A percentile compares a stretch with the other conserved stretches of the same genome.
phyloP scores from a whole-genome alignment of 2,797 vertebrate species.

The Intellagama lesueurii region DNA sequence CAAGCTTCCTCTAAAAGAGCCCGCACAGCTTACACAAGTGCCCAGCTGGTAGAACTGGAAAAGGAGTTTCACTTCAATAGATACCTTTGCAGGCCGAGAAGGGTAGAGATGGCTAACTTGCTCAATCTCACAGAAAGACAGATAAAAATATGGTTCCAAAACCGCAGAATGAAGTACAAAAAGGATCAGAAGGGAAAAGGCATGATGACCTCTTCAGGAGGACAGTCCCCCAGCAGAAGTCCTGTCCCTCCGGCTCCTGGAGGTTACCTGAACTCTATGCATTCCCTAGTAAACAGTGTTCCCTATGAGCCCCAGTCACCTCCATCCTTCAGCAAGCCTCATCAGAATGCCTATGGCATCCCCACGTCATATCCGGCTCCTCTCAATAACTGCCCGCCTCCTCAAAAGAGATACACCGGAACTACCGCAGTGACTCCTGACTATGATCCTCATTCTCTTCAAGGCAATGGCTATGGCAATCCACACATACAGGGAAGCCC shows the following conservation, averaged over 20 bases:
- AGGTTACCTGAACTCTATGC: constrained; percentile 96
- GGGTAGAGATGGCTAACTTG: constrained; percentile 98
- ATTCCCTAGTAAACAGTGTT: constrained; percentile 96
- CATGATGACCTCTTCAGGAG: constrained; percentile 96
- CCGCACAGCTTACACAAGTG: constrained; percentile 97
- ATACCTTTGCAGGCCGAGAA: constrained; percentile 95
- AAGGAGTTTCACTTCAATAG: constrained; percentile 99
- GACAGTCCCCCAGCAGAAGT: constrained; percentile 94
- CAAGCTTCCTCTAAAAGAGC: constrained; percentile 95
- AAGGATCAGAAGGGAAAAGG: constrained; percentile 98
- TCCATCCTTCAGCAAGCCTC: constrained; percentile 92
- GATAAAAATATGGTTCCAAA: constrained; percentile 99
- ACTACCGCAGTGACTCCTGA: constrained; percentile 92
- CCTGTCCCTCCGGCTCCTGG: constrained; percentile 85
- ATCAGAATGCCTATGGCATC: constrained; percentile 91
- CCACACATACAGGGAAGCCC: constrained; percentile 96
- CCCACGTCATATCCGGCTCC: constrained; percentile 90
- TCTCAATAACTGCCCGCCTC: constrained; percentile 90
- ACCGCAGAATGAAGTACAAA: constrained; percentile 99
- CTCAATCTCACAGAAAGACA: constrained; percentile 98
- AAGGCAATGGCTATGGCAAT: constrained; percentile 93
- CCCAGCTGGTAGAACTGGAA: constrained; percentile 98
- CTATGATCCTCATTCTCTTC: constrained; percentile 91
- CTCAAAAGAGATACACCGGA: constrained; percentile 92
- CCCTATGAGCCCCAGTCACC: constrained; percentile 94